Percentiles rank a stretch among this genome's conserved stretches.
Conservation (phyloP, 2,888 invertebrate genomes). For the Dynastes grantii region DNA sequence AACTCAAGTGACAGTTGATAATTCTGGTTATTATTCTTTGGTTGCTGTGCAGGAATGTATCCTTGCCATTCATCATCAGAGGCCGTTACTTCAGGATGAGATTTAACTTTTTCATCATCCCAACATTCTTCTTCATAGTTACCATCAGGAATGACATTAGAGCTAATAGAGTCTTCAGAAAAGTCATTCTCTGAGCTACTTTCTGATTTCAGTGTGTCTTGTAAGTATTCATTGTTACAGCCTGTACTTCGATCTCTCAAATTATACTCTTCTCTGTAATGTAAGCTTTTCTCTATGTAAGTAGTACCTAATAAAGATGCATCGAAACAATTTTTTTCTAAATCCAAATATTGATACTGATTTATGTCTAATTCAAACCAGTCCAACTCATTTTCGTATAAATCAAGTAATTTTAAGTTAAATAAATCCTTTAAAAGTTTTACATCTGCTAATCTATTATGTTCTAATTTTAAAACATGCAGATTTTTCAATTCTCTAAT, state of each 20-base stretch:
- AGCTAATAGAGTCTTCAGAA: not conserved
- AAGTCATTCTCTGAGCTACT: not conserved
- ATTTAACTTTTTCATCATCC: constrained; percentile 28
- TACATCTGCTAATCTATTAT: constrained; percentile 31
- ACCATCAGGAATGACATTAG: constrained; percentile 7
- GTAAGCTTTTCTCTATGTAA: constrained; percentile 21
- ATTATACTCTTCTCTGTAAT: constrained; percentile 33
- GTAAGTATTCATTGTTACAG: not conserved
- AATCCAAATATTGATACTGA: constrained; percentile 28
- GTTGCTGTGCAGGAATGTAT: constrained; percentile 16
- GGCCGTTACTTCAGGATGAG: constrained; percentile 45
- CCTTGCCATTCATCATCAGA: constrained; percentile 50
- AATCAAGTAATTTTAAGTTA: constrained; percentile 41
- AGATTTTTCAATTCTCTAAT: constrained; percentile 23
- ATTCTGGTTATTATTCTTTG: not conserved
- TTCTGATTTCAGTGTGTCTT: constrained; percentile 5
- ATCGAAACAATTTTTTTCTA: constrained; percentile 39
- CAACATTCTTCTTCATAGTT: constrained; percentile 40
- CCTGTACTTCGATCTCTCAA: constrained; percentile 7
- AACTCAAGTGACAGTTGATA: not conserved
- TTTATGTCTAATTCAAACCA: constrained; percentile 14
- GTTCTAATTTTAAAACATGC: constrained; percentile 25
- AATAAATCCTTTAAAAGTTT: constrained; percentile 8
- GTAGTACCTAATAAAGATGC: constrained; percentile 3
- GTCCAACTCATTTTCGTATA: constrained; percentile 45